A percentile compares a stretch with the other conserved stretches of the same genome.
Conservation (phyloP, 2,888 invertebrate genomes). For the Tridacna crocea region DNA sequence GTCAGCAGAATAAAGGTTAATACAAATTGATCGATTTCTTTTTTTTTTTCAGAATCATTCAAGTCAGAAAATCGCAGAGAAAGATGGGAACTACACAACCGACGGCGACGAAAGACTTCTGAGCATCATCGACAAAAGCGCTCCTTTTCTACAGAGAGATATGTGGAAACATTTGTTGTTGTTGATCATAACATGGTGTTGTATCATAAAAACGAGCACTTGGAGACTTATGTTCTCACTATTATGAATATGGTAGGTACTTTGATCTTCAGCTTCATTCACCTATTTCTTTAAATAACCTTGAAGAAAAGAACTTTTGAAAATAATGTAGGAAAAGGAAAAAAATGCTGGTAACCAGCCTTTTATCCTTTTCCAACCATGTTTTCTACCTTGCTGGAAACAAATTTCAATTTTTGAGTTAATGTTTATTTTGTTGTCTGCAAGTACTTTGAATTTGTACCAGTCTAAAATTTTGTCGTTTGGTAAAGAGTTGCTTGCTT, state of each 20-base stretch:
- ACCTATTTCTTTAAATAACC: background rate
- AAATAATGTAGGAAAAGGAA: too few species aligned
- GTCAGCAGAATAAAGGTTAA: too few species aligned
- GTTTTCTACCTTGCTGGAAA: too few species aligned
- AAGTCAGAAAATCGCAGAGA: slow-evolving; percentile 59
- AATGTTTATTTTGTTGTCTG: too few species aligned
- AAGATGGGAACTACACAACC: slow-evolving; percentile 71
- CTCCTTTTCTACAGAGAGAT: slow-evolving; percentile 83
- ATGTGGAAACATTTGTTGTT: slow-evolving; percentile 93
- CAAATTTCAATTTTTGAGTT: too few species aligned
- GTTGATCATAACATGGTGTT: slow-evolving; percentile 95
- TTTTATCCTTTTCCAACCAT: too few species aligned
- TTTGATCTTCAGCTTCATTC: background rate
- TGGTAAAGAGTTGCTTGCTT: too few species aligned
- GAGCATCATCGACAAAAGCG: slow-evolving; percentile 72
- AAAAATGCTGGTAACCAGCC: too few species aligned
- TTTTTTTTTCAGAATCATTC: slow-evolving; percentile 44
- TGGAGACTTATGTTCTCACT: slow-evolving; percentile 94
- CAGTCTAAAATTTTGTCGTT: too few species aligned
- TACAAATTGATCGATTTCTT: background rate
- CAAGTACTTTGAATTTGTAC: too few species aligned
- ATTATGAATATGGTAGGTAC: slow-evolving; percentile 94
- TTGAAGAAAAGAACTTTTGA: too few species aligned
- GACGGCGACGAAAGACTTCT: slow-evolving; percentile 24
- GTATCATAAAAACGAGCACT: slow-evolving; percentile 92